Conservation (phyloP, 1,140 invertebrate species). For the Macrobrachium nipponense region DNA sequence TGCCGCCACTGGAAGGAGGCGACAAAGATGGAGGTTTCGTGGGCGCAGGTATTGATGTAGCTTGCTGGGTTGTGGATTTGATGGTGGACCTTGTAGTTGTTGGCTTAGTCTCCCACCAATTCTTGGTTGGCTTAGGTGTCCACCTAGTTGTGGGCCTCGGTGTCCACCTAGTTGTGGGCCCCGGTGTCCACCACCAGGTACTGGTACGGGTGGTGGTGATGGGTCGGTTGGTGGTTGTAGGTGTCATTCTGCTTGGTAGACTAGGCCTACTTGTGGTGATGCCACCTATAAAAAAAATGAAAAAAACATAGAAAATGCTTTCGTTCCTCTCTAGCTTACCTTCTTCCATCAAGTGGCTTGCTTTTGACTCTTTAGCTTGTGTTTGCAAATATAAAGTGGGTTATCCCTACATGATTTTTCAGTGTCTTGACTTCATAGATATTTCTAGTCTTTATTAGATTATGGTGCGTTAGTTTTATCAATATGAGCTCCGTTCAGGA, state of each 20-base stretch:
- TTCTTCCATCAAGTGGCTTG: too few relatives aligned
- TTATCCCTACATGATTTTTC: too few relatives aligned
- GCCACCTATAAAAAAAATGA: not conserved
- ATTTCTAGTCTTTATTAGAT: too few relatives aligned
- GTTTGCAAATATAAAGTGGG: too few relatives aligned
- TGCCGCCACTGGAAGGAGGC: not conserved
- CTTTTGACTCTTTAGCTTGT: too few relatives aligned
- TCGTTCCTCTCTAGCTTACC: too few relatives aligned
- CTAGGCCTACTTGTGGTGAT: not conserved
- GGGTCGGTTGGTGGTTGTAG: not conserved
- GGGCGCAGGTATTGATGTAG: not conserved
- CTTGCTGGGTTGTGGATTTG: not conserved
- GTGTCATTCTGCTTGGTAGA: not conserved
- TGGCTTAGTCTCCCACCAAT: constrained; percentile 24
- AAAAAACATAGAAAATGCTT: too few relatives aligned
- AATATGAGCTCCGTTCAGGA: too few relatives aligned
- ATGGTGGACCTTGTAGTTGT: constrained; percentile 43
- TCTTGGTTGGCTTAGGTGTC: too few relatives aligned
- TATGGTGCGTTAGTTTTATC: too few relatives aligned
- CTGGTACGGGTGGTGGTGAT: constrained; percentile 7
- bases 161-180: too few relatives aligned
- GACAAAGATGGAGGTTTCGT: not conserved
- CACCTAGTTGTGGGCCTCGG: not conserved
- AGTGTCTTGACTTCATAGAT: too few relatives aligned
- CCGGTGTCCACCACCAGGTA: not conserved